Base-by-base conservation (phyloP, 2,888 invertebrate genomes). In the Lithophane ornitopus region DNA sequence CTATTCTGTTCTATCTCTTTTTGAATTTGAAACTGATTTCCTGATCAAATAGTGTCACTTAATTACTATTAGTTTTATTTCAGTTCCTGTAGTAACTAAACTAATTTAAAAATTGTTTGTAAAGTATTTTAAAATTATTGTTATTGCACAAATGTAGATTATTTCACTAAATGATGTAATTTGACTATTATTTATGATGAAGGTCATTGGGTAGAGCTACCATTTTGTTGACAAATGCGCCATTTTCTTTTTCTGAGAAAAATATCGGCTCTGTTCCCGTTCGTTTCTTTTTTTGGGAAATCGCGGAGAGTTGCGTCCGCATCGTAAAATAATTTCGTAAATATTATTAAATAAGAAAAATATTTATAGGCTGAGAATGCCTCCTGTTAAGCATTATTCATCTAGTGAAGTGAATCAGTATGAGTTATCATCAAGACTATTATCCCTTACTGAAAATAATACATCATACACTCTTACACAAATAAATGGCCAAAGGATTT, bases 401-500 rank as follows among this genome's bases (percentile, higher is more conserved):
- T 93, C 94, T 91, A 95, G 95, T 95, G 96, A 96, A 95, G 95
- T 96, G 90, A 95, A 96, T 95, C 96, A 95, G 92, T 95, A 95
- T 93, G 96, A 96, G 94, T 94, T 96, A 93, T 95, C 96, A 88
- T 92, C 96, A 89, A 95, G 95, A 94, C 94, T 96, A 92, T 93
- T 96, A 90, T 93, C 96, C 81, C 91, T 96, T 91, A 96, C 96
- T 80, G 96, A 96, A 93, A 95, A 95, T 90, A 94, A 96, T 90
- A 95, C 95, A 87, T 94, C 95, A 0, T 96, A 96, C 89, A 96
- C 96, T 82, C 91, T 96, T 81, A 95, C 95, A 68, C 98, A 98
- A 95, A 97, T 97, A 91, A 98, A 98, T 94, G 98, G 98, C 22
- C 98, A 98, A 93, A 93, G 98, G 85, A 97, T 97, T 90, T 98